phyloP scores from a whole-genome alignment of 2,888 invertebrate species.

The Prosapia bicincta region DNA sequence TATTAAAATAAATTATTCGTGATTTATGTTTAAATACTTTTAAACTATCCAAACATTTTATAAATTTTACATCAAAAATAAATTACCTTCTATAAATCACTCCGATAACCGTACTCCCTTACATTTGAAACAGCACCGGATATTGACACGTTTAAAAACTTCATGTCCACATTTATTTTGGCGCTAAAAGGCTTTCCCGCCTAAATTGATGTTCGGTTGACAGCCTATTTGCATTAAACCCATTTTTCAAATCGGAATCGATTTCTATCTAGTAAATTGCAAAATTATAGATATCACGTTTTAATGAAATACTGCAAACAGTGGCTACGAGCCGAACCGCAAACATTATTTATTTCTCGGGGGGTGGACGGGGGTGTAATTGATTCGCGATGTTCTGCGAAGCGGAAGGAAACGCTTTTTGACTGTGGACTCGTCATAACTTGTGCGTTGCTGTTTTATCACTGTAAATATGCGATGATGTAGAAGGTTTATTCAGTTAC shows the following conservation, averaged over 20 bases:
- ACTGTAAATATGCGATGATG: conserved; percentile 7
- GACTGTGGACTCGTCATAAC: conserved; percentile 3
- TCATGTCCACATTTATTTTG: neutral
- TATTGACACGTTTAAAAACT: neutral
- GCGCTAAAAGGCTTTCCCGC: neutral
- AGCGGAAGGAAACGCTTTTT: conserved; percentile 2
- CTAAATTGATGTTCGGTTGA: neutral
- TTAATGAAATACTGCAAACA: neutral
- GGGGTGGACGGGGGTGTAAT: neutral
- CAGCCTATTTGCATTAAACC: neutral
- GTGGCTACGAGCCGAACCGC: neutral
- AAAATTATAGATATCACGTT: neutral
- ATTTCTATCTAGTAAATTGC: neutral
- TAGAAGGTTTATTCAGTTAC: conserved; percentile 13
- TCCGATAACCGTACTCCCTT: too few relatives aligned
- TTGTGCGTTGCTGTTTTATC: neutral
- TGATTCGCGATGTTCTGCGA: neutral
- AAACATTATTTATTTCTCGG: neutral
- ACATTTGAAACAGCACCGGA: too few relatives aligned
- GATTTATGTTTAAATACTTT: too few relatives aligned
- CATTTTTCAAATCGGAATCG: neutral
- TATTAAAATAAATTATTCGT: too few relatives aligned
- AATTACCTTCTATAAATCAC: too few relatives aligned
- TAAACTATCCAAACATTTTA: too few relatives aligned
- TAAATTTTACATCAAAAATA: too few relatives aligned